These are phyloP conservation scores for Gila robusta DNA, from an alignment of 2,797 vertebrate species.

Conservation along the genomic window DNA sequence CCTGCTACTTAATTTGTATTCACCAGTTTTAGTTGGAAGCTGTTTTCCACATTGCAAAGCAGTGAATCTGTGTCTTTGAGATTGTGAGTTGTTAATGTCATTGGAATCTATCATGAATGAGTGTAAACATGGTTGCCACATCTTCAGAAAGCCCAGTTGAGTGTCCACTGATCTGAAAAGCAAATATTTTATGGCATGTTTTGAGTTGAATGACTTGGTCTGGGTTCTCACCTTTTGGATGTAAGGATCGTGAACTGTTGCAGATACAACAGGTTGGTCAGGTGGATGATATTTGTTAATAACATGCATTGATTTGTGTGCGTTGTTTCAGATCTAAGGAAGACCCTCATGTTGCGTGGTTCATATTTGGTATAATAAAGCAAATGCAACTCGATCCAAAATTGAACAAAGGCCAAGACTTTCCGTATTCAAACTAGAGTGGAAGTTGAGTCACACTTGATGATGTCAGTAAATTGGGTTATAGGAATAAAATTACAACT, in stretches of 20 bases:
- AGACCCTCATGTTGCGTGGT: background rate
- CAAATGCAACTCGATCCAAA: slow-evolving; percentile 9
- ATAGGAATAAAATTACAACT: slow-evolving; percentile 15
- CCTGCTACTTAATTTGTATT: slow-evolving; percentile 5
- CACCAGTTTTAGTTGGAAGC: background rate
- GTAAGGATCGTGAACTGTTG: background rate
- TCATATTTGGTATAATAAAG: background rate
- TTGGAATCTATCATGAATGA: slow-evolving; percentile 12
- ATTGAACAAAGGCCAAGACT: background rate
- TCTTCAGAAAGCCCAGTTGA: background rate
- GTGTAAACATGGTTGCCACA: background rate
- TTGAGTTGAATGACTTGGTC: background rate
- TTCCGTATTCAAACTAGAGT: background rate
- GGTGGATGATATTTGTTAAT: background rate
- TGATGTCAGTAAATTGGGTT: slow-evolving; percentile 20
- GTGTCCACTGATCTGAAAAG: background rate
- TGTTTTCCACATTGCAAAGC: slow-evolving; percentile 22
- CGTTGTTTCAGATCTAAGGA: background rate
- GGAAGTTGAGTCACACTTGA: slow-evolving; percentile 40
- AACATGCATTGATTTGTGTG: background rate
- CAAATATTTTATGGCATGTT: background rate
- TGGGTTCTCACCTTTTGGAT: background rate
- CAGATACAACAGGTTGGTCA: background rate
- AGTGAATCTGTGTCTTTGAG: slow-evolving; percentile 18
- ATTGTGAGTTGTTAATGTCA: background rate